Evolutionary conservation across 2,113 vertebrate genomes (phyloP).

Genomic region (Delphinus delphis): DNA sequence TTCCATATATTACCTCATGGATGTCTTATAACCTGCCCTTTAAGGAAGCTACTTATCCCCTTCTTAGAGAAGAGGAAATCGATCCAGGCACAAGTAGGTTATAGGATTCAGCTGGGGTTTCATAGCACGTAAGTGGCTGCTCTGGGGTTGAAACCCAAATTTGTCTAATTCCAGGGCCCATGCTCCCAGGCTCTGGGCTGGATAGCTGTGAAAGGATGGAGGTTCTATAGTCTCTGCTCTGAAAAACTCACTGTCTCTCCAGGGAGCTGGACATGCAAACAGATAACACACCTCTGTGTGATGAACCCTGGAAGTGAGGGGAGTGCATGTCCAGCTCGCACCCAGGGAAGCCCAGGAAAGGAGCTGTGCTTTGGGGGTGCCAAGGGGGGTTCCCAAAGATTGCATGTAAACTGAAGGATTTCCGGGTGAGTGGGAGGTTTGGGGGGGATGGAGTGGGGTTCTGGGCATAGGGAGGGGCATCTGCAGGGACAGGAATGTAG

Average conservation of each 20-base stretch:
- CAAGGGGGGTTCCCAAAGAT: neutral
- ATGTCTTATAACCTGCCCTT: neutral
- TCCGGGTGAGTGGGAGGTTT: neutral
- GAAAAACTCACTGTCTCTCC: neutral
- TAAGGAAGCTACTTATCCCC: neutral
- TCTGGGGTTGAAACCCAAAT: neutral
- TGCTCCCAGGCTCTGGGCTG: neutral
- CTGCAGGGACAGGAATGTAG: neutral
- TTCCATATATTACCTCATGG: neutral
- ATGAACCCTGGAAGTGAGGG: neutral
- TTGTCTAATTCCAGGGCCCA: neutral
- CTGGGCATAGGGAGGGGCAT: neutral
- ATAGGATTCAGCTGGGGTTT: neutral
- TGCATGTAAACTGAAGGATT: neutral
- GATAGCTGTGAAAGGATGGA: neutral
- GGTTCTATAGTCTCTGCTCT: accelerated
- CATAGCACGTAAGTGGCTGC: no score
- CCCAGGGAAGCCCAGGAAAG: neutral
- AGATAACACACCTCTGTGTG: neutral
- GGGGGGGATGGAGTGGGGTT: accelerated
- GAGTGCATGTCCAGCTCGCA: neutral
- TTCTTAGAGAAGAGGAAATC: neutral
- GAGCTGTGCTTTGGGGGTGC: neutral
- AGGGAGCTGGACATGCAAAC: neutral
- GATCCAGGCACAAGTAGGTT: neutral